These are phyloP conservation scores for Neuroterus valhalla DNA, from an alignment of 1,140 invertebrate species.

Conservation along the genomic window DNA sequence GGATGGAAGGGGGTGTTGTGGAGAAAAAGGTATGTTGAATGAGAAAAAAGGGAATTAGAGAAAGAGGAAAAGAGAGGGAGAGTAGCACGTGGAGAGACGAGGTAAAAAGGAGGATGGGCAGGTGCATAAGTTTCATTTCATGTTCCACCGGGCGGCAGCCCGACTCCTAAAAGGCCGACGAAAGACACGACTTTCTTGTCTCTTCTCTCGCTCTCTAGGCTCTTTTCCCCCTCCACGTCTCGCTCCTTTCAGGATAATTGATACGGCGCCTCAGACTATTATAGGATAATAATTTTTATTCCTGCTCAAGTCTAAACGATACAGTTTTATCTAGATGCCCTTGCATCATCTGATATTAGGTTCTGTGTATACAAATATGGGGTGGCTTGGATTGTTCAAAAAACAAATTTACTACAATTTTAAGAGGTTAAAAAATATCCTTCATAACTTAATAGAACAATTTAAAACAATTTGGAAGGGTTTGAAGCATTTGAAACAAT, in stretches of 20 bases:
- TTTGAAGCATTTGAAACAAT: too few relatives aligned
- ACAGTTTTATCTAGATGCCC: neutral
- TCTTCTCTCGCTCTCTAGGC: conserved; percentile 32
- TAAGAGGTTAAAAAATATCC: too few relatives aligned
- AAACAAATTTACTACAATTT: too few relatives aligned
- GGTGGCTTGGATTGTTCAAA: too few relatives aligned
- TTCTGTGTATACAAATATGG: too few relatives aligned
- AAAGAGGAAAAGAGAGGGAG: conserved; percentile 41
- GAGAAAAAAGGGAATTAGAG: neutral
- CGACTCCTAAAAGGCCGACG: conserved; percentile 40
- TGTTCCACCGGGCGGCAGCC: conserved; percentile 56
- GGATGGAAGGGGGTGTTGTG: neutral
- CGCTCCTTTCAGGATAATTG: conserved; percentile 45
- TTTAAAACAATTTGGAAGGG: too few relatives aligned
- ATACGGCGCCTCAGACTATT: conserved; percentile 15
- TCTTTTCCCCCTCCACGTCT: too few relatives aligned
- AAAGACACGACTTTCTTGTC: conserved; percentile 44
- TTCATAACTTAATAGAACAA: too few relatives aligned
- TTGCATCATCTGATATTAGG: too few relatives aligned
- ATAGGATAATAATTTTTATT: too few relatives aligned
- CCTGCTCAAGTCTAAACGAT: neutral
- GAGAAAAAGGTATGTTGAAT: too few relatives aligned
- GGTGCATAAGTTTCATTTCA: conserved; percentile 69
- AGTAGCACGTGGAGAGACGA: conserved; percentile 43
- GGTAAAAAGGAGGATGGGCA: conserved; percentile 58